Conservation (phyloP, 2,888 invertebrate species). For the Syrista parreyssii region DNA sequence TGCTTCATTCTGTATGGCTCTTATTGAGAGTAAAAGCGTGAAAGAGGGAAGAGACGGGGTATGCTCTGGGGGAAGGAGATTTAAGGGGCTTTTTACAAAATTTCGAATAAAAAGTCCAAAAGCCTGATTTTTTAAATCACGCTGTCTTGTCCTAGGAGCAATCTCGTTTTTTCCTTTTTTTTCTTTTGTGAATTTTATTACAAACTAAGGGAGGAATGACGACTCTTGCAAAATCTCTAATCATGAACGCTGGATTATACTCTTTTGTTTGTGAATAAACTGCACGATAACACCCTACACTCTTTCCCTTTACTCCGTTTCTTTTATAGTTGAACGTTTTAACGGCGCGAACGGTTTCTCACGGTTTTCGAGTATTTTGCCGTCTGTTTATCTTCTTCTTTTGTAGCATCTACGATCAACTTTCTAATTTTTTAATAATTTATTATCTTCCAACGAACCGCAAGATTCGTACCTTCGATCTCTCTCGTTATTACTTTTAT, state of each 20-base stretch:
- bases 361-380: background rate
- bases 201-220: background rate
- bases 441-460: background rate
- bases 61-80: background rate
- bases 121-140: background rate
- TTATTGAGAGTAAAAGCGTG: background rate
- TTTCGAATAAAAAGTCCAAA: background rate
- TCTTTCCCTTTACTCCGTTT: slow-evolving; percentile 6
- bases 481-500: background rate
- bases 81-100: background rate
- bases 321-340: background rate
- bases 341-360: background rate
- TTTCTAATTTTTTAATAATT: background rate
- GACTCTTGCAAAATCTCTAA: background rate
- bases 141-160: background rate
- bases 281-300: background rate
- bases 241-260: background rate
- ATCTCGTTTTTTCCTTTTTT: slow-evolving; percentile 9
- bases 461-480: background rate
- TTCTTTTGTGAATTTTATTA: slow-evolving; percentile 16
- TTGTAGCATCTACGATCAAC: background rate
- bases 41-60: background rate
- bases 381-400: background rate
- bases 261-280: background rate
- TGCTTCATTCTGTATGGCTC: background rate